Evolutionary conservation across 2,888 invertebrate genomes (phyloP).

Genomic region (Baccha elongata): DNA sequence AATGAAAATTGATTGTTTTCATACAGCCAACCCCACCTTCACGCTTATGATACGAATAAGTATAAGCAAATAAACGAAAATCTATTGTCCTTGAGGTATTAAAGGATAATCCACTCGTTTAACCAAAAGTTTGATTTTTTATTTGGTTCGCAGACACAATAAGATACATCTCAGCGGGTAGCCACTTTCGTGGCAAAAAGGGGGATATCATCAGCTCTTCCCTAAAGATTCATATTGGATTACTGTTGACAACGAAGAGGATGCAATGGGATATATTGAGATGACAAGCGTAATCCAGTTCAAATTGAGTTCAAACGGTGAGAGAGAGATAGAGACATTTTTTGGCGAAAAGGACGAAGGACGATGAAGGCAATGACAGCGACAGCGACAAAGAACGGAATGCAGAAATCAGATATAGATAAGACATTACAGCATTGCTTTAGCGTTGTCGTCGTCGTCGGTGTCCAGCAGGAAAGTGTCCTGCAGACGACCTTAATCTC

Average conservation of each 20-base stretch:
- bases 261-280: slow-evolving; percentile 56
- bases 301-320: slow-evolving; percentile 66
- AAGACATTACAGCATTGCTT: slow-evolving; percentile 30
- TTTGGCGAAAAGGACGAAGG: slow-evolving; percentile 25
- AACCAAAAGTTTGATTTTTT: slow-evolving; percentile 46
- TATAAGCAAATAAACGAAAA: slow-evolving; percentile 43
- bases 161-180: background rate
- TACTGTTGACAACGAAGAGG: slow-evolving; percentile 37
- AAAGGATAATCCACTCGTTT: slow-evolving; percentile 64
- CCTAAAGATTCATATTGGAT: slow-evolving; percentile 7
- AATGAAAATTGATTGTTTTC: slow-evolving; percentile 69
- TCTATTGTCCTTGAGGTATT: slow-evolving; percentile 65
- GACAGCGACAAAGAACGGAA: slow-evolving; percentile 22
- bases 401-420: slow-evolving; percentile 55
- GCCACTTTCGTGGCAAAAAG: background rate
- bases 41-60: background rate
- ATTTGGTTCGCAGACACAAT: slow-evolving; percentile 20
- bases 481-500: slow-evolving; percentile 66
- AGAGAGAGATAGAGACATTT: slow-evolving; percentile 18
- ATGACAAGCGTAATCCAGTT: slow-evolving; percentile 69
- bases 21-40: slow-evolving; percentile 1
- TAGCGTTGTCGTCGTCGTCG: slow-evolving; percentile 3
- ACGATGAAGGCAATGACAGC: background rate
- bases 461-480: slow-evolving; percentile 39
- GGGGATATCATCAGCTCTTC: background rate